A percentile compares a stretch with the other conserved stretches of the same genome.
Conservation (phyloP, 2,113 vertebrate species). For the Anarhynchus alexandrinus region DNA sequence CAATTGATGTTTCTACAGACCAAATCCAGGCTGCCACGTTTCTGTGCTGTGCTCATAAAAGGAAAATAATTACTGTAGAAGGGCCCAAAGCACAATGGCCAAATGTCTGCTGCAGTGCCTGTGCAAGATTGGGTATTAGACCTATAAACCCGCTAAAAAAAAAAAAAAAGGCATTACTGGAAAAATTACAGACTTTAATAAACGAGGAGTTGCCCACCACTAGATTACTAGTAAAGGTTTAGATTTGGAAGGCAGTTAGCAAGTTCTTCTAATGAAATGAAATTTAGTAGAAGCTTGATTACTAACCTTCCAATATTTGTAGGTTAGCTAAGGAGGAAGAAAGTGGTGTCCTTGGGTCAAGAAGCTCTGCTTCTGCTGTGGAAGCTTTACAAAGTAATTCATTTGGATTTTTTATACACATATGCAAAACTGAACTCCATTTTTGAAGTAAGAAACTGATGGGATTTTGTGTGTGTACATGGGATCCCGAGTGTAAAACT, state of each 20-base stretch:
- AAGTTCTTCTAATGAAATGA: background rate
- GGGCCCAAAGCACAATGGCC: background rate
- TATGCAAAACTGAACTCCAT: background rate
- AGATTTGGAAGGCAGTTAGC: background rate
- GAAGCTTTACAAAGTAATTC: background rate
- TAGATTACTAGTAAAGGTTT: background rate
- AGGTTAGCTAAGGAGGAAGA: background rate
- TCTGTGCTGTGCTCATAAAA: background rate
- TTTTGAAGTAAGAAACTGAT: background rate
- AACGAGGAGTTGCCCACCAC: background rate
- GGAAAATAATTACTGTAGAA: background rate
- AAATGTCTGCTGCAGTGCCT: background rate
- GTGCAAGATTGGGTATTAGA: background rate
- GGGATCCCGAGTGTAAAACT: background rate
- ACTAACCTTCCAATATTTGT: background rate
- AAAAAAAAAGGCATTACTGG: background rate
- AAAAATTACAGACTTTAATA: background rate
- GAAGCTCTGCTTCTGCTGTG: background rate
- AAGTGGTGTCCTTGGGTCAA: background rate
- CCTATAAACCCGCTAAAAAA: background rate
- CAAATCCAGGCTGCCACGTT: background rate
- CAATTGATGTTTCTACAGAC: rapidly evolving
- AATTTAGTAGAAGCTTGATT: background rate
- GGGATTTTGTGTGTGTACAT: background rate
- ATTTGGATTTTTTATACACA: background rate